A percentile compares a stretch with the other conserved stretches of the same genome.
Evolutionary conservation across 2,888 invertebrate genomes (phyloP).

Genomic region (Bhutanitis thaidina): DNA sequence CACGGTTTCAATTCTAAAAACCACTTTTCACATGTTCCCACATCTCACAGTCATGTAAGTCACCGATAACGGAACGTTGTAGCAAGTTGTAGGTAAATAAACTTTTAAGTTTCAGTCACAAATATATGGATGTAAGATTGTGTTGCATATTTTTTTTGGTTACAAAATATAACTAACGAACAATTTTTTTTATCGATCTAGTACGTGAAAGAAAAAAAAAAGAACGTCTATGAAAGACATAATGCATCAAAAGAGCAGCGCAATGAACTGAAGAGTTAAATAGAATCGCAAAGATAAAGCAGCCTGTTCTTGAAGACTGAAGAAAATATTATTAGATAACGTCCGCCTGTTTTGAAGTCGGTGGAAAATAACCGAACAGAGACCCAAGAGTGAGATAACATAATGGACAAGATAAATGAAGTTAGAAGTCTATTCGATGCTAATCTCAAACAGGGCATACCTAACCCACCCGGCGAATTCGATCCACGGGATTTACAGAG

Average conservation of each 20-base stretch:
- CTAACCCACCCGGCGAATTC: constrained; percentile 49
- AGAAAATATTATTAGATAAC: too few species aligned
- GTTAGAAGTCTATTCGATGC: constrained; percentile 55
- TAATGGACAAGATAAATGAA: constrained; percentile 55
- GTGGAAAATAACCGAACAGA: background rate
- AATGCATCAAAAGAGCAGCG: too few species aligned
- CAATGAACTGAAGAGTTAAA: too few species aligned
- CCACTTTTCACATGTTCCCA: background rate
- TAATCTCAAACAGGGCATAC: constrained; percentile 45
- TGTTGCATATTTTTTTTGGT: too few species aligned
- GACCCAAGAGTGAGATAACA: background rate
- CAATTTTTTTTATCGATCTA: too few species aligned
- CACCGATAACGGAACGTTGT: background rate
- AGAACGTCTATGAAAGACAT: background rate
- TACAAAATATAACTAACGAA: too few species aligned
- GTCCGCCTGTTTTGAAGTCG: too few species aligned
- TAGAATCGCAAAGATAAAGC: too few species aligned
- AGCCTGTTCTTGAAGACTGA: too few species aligned
- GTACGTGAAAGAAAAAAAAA: too few species aligned
- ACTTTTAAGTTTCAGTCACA: background rate
- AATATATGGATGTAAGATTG: background rate
- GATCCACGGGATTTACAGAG: constrained; percentile 86
- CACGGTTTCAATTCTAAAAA: background rate
- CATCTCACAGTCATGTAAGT: background rate
- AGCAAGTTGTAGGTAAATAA: background rate